Evolutionary conservation across 2,113 vertebrate species (phyloP).

Genomic region (Oceanodroma tethys): DNA sequence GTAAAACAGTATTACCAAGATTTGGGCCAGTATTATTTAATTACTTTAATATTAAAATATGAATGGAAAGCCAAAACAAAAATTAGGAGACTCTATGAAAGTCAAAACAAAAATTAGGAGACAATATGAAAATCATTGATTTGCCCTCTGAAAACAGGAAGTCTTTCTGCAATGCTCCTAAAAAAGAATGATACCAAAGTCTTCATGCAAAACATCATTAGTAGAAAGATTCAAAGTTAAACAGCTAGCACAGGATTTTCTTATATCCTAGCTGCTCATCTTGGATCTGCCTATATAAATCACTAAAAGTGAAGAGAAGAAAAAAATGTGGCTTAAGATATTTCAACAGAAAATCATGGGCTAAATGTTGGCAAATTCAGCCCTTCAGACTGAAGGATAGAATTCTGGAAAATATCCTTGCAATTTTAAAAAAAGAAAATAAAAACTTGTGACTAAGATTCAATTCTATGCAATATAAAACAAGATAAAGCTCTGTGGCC

Average conservation of each 20-base stretch:
- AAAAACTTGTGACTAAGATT: neutral
- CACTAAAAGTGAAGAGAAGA: neutral
- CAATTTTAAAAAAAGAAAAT: neutral
- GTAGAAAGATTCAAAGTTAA: neutral
- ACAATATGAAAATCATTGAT: neutral
- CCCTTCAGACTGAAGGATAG: neutral
- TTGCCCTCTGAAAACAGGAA: neutral
- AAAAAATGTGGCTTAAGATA: neutral
- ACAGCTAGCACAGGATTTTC: neutral
- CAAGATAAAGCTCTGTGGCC: neutral
- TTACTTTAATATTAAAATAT: neutral
- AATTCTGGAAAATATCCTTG: neutral
- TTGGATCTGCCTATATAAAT: neutral
- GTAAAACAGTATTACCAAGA: neutral
- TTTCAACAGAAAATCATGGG: neutral
- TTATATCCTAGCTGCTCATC: neutral
- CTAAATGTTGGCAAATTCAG: neutral
- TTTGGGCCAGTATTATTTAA: neutral
- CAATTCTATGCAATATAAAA: neutral
- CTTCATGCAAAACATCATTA: neutral
- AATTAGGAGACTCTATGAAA: neutral
- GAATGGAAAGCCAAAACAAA: neutral
- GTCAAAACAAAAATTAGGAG: neutral
- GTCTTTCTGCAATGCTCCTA: neutral
- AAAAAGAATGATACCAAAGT: neutral